Conservation (phyloP, 2,113 vertebrate genomes). For the Pagrus major region DNA sequence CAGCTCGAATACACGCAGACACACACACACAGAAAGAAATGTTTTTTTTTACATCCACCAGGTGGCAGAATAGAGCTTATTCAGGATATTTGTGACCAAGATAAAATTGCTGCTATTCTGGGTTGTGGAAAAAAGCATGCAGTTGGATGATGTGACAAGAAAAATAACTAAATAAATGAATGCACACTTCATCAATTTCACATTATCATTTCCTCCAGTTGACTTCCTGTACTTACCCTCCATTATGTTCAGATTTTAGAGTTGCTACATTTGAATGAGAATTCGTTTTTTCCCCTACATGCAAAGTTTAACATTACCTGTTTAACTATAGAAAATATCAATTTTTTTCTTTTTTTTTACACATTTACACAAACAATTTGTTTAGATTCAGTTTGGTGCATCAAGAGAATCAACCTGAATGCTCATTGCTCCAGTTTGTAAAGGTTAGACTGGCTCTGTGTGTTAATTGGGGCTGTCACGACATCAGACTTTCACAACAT, state of each 20-base stretch:
- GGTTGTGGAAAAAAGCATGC: neutral
- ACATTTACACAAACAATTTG: neutral
- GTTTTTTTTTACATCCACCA: conserved; percentile 35
- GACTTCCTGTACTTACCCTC: neutral
- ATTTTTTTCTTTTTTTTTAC: neutral
- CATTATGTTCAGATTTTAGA: neutral
- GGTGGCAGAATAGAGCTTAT: conserved; percentile 57
- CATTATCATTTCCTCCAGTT: neutral
- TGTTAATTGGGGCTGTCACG: too few species aligned
- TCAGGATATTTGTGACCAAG: neutral
- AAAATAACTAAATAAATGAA: too few species aligned
- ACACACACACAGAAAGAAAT: neutral
- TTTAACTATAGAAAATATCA: neutral
- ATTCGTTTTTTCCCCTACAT: neutral
- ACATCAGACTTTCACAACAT: too few species aligned
- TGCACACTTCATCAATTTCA: neutral
- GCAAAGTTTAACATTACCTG: neutral
- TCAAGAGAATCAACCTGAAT: neutral
- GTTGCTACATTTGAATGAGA: neutral
- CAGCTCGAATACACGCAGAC: neutral
- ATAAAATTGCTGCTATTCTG: neutral
- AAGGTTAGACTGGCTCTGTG: neutral
- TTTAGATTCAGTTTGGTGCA: neutral
- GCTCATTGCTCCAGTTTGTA: neutral
- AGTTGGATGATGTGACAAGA: neutral